Percentiles rank a stretch among this genome's conserved stretches.
Conservation (phyloP, 2,888 invertebrate species). For the Andrena chrysosceles region DNA sequence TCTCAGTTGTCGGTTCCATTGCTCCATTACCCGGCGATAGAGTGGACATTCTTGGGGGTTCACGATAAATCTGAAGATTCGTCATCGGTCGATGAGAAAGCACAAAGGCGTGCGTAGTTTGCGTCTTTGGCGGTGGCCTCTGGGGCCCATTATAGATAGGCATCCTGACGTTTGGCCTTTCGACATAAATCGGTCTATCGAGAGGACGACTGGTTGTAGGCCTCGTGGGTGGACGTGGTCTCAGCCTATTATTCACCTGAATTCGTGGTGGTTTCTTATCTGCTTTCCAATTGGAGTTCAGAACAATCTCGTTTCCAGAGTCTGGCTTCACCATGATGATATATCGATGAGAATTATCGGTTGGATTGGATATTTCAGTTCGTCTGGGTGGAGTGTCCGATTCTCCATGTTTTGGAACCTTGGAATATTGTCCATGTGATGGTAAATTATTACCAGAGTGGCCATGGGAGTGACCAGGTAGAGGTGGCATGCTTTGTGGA, state of each 20-base stretch:
- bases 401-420: conserved; percentile 73
- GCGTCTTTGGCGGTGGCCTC: conserved; percentile 58
- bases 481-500: conserved; percentile 68
- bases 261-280: conserved; percentile 79
- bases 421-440: conserved; percentile 75
- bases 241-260: conserved; percentile 71
- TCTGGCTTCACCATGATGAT: conserved; percentile 73
- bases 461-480: conserved; percentile 56
- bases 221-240: conserved; percentile 75
- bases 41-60: conserved; percentile 57
- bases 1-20: conserved; percentile 32
- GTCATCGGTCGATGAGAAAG: conserved; percentile 65
- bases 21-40: not conserved
- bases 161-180: conserved; percentile 72
- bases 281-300: conserved; percentile 76
- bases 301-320: conserved; percentile 73
- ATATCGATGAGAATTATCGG: conserved; percentile 75
- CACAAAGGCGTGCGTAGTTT: conserved; percentile 42
- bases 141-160: conserved; percentile 52
- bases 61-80: conserved; percentile 66
- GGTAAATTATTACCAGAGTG: conserved; percentile 58
- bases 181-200: conserved; percentile 74
- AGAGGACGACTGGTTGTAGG: conserved; percentile 68
- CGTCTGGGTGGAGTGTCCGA: conserved; percentile 78
- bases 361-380: conserved; percentile 75